These are phyloP conservation scores for Luehdorfia chinensis DNA, from an alignment of 1,140 invertebrate species.

Conservation along the genomic window DNA sequence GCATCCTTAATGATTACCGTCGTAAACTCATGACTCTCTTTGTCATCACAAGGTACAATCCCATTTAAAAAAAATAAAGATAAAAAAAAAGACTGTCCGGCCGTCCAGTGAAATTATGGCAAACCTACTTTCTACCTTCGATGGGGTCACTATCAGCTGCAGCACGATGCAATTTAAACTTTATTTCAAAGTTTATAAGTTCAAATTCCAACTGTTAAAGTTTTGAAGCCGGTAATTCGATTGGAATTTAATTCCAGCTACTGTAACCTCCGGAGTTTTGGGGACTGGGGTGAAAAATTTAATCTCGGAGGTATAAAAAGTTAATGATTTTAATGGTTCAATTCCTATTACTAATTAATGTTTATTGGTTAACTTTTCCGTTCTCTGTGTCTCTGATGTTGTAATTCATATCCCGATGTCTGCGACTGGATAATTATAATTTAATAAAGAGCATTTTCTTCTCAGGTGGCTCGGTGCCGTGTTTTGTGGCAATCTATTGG, in stretches of 20 bases:
- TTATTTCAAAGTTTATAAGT: conserved; percentile 13
- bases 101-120: neutral
- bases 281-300: conserved; percentile 7
- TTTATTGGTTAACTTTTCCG: no score
- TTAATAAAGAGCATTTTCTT: no score
- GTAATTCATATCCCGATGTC: no score
- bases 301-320: conserved; percentile 1
- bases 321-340: conserved; percentile 8
- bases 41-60: no score
- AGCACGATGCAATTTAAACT: conserved; percentile 14
- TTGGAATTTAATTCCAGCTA: conserved; percentile 15
- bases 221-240: conserved; percentile 8
- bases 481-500: no score
- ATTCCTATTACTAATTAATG: conserved; percentile 1
- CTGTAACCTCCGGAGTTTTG: neutral
- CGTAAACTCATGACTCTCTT: no score
- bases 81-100: neutral
- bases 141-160: conserved; percentile 7
- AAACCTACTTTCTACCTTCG: conserved; percentile 4
- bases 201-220: neutral
- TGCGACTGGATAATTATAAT: no score
- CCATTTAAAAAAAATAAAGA: no score
- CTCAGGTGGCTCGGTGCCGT: no score
- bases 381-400: no score
- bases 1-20: no score